Base-by-base conservation (phyloP, 2,888 invertebrate genomes). In the Masnerella sp. region DNA sequence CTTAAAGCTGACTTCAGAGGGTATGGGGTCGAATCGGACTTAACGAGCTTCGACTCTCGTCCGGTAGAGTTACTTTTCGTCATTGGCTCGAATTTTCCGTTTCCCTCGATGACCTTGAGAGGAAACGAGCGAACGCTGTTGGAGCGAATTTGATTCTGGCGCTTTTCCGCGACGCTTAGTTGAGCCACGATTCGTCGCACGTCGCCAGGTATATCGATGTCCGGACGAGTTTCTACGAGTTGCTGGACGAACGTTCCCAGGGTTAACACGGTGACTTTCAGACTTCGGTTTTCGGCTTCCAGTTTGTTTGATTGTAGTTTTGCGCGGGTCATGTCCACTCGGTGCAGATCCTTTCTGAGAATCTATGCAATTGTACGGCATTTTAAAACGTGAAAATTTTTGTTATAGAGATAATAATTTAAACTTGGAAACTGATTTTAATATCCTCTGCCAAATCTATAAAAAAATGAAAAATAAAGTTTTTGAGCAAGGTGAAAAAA, bases 261-360 rank as follows among this genome's bases (percentile, higher is more conserved):
- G 0, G 93, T 89, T 0, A 91, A 89, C 0, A 95, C 90, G 0
- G 94, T 94, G 7, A 94, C 92, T 82, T 95, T 95, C 71, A 95
- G 84, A 0, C 91, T 89, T 80, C 94, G 92, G 80, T 92, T 93
- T 73, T 93, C 92, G 1, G 92, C 89, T 82, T 95, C 95, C 0
- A 95, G 86, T 42, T 92, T 90, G 73, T 91, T 90, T 72, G 88
- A 89, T 86, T 90, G 92, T 87, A 90, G 94, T 81, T 90, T 89
- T 77, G 89, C 90, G 80, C 89, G 90, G 54, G 88, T 92, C 81
- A 85, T 93, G 88, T 90, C 95, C 87, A 94, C 88, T 84, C 90
- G 92, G 84, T 89, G 91, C 80, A 92, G 90, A 85, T 88, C 91
- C 81, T 80, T 85, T 83, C 87, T 82, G 0, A 89, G 88, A 36